These are phyloP conservation scores for Apodemus sylvaticus DNA, from an alignment of 2,113 vertebrate genomes.

Conservation along the genomic window DNA sequence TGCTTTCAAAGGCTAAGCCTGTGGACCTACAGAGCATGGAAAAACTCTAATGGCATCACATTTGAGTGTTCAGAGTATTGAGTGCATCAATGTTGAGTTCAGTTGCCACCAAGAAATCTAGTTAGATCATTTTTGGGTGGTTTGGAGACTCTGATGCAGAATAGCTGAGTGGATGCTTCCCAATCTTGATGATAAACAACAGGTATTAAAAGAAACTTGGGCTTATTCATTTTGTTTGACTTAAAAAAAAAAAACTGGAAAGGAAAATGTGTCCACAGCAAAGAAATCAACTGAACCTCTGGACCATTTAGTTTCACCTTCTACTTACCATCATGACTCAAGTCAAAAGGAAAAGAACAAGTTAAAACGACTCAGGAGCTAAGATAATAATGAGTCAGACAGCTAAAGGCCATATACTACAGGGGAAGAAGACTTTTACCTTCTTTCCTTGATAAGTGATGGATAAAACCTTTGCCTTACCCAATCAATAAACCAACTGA, in stretches of 20 bases:
- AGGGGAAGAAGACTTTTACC: background rate
- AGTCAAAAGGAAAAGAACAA: background rate
- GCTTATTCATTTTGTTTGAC: background rate
- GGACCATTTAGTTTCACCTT: background rate
- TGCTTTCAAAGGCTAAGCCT: conserved; percentile 50
- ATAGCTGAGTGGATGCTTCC: conserved; percentile 51
- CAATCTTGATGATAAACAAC: conserved; percentile 30
- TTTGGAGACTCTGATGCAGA: conserved; percentile 34
- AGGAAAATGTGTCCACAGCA: conserved; percentile 27
- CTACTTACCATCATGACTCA: background rate
- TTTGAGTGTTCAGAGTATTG: background rate
- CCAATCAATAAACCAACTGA: accelerated
- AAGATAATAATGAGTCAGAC: background rate
- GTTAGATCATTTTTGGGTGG: conserved; percentile 49
- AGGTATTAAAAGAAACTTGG: conserved; percentile 55
- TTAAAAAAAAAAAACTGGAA: background rate
- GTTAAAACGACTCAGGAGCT: background rate
- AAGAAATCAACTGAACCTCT: background rate
- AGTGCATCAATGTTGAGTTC: conserved; percentile 48
- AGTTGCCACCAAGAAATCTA: conserved; percentile 55
- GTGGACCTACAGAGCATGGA: background rate
- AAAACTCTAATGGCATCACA: conserved; percentile 34
- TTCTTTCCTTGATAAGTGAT: background rate
- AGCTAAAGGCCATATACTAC: background rate
- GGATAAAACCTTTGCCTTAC: background rate